phyloP scores from a whole-genome alignment of 1,140 invertebrate species.

The Drosophila sechellia region DNA sequence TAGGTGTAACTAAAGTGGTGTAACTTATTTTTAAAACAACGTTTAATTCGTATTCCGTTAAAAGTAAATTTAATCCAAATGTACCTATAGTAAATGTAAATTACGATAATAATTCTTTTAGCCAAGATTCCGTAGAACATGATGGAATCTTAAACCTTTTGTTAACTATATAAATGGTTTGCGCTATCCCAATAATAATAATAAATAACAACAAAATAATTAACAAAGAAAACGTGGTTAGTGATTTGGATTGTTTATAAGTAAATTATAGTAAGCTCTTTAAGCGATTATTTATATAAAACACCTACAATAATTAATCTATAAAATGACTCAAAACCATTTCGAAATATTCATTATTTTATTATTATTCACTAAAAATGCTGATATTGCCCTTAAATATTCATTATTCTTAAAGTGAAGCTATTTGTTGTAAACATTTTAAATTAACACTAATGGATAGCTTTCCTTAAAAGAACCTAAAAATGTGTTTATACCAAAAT shows the following conservation, averaged over 20 bases:
- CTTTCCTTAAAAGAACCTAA: slow-evolving; percentile 9
- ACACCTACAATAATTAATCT: slow-evolving; percentile 29
- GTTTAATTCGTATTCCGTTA: slow-evolving; percentile 67
- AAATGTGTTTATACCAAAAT: slow-evolving; percentile 6
- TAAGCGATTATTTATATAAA: slow-evolving; percentile 24
- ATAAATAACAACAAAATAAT: slow-evolving; percentile 53
- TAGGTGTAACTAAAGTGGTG: slow-evolving; percentile 33
- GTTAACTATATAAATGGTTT: slow-evolving; percentile 25
- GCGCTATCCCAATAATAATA: slow-evolving; percentile 39
- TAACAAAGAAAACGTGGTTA: slow-evolving; percentile 81
- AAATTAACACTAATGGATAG: slow-evolving; percentile 22
- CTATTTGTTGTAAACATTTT: slow-evolving; percentile 53
- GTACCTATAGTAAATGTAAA: slow-evolving; percentile 82
- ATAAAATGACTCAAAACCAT: slow-evolving; percentile 34
- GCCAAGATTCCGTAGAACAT: slow-evolving; percentile 6
- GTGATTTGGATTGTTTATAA: slow-evolving; percentile 81
- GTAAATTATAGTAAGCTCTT: slow-evolving; percentile 57
- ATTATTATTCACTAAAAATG: slow-evolving; percentile 46
- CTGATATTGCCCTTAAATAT: slow-evolving; percentile 13
- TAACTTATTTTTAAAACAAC: slow-evolving; percentile 36
- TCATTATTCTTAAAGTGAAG: slow-evolving; percentile 27
- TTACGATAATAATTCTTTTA: slow-evolving; percentile 80
- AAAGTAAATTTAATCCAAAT: slow-evolving; percentile 71
- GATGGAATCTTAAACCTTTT: slow-evolving; percentile 18
- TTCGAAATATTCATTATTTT: slow-evolving; percentile 20